phyloP scores from a whole-genome alignment of 2,888 invertebrate genomes.

The Crepidodera aurea region DNA sequence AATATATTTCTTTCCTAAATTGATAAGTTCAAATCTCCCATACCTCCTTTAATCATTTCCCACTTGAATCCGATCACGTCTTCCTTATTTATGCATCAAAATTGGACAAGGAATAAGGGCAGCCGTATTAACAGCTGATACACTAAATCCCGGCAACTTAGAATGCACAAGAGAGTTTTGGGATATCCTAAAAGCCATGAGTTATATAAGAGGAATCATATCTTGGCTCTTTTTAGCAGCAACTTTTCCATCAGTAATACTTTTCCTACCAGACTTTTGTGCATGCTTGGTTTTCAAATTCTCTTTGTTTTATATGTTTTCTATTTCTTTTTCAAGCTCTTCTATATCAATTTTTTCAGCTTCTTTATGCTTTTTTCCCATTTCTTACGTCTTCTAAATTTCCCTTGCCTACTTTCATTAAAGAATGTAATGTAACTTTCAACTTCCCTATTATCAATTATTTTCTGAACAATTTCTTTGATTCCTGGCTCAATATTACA shows the following conservation, averaged over 20 bases:
- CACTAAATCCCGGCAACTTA: no score
- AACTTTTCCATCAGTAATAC: constrained; percentile 43
- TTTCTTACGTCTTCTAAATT: constrained; percentile 72
- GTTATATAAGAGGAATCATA: no score
- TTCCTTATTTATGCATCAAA: no score
- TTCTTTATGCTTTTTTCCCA: constrained; percentile 73
- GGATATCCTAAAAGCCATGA: no score
- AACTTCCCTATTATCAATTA: constrained; percentile 80
- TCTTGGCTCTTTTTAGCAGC: constrained; percentile 23
- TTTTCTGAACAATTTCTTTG: constrained; percentile 69
- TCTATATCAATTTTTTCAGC: constrained; percentile 65
- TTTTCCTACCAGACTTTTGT: constrained; percentile 45
- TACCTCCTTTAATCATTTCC: no score
- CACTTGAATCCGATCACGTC: no score
- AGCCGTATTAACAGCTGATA: no score
- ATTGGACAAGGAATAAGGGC: no score
- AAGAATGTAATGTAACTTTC: constrained; percentile 81
- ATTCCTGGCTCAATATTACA: constrained; percentile 84
- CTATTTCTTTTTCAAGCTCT: constrained; percentile 70
- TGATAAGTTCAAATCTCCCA: no score
- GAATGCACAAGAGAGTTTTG: no score
- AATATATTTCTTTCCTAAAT: no score
- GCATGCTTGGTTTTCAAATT: constrained; percentile 78
- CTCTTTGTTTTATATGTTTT: constrained; percentile 72
- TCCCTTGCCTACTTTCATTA: constrained; percentile 78